These are phyloP conservation scores for Napeogenes sylphis DNA, from an alignment of 2,888 invertebrate genomes.

Conservation along the genomic window DNA sequence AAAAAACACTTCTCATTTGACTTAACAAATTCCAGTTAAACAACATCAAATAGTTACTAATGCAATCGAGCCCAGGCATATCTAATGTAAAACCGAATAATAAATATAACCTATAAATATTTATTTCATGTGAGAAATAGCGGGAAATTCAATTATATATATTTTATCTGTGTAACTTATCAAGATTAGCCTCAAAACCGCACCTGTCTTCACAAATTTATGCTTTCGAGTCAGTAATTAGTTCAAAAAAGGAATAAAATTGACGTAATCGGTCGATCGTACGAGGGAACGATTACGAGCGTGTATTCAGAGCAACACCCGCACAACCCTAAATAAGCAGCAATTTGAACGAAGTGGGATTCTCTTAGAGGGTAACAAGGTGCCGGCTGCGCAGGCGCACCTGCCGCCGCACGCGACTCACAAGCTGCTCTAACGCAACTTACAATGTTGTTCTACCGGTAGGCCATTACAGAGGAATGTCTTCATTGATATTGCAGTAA, in stretches of 20 bases:
- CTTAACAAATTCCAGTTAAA: no score
- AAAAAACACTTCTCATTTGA: no score
- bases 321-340: slow-evolving; percentile 49
- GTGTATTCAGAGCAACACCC: slow-evolving; percentile 33
- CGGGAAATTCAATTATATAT: slow-evolving; percentile 4
- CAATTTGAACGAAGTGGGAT: slow-evolving; percentile 60
- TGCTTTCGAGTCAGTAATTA: slow-evolving; percentile 32
- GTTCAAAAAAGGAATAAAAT: slow-evolving; percentile 30
- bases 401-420: slow-evolving; percentile 44
- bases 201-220: slow-evolving; percentile 33
- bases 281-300: slow-evolving; percentile 1
- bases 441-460: slow-evolving; percentile 31
- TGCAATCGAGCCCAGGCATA: no score
- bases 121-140: neutral
- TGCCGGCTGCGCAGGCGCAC: slow-evolving; percentile 67
- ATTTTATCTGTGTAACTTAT: slow-evolving; percentile 18
- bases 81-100: no score
- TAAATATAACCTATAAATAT: neutral
- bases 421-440: slow-evolving; percentile 31
- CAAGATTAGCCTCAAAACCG: slow-evolving; percentile 22
- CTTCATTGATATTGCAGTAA: slow-evolving; percentile 38
- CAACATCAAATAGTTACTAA: no score
- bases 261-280: slow-evolving; percentile 32
- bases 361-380: slow-evolving; percentile 52
- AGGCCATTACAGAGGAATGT: slow-evolving; percentile 34